Evolutionary conservation across 1,140 invertebrate species (phyloP).

Genomic region (Rhagoletis pomonella): DNA sequence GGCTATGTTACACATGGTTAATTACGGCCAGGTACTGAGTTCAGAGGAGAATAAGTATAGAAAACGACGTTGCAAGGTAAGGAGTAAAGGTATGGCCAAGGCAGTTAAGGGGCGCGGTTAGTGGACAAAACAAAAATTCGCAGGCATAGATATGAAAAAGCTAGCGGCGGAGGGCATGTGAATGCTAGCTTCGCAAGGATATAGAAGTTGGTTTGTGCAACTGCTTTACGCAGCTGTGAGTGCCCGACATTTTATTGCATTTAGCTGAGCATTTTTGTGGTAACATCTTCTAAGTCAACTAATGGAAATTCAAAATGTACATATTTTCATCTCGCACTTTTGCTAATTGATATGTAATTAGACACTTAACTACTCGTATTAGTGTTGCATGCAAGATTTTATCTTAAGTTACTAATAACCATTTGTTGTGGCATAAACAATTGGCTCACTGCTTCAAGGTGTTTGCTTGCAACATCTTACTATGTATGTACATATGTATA

Average conservation of each 20-base stretch:
- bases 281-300: neutral
- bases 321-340: neutral
- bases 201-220: neutral
- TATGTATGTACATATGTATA: no score
- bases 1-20: slow-evolving; percentile 41
- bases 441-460: neutral
- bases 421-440: neutral
- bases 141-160: neutral
- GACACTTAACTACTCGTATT: slow-evolving; percentile 13
- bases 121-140: no score
- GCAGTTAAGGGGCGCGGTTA: neutral
- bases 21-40: slow-evolving; percentile 31
- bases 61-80: neutral
- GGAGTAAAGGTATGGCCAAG: neutral
- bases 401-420: slow-evolving; percentile 17
- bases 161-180: neutral
- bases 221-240: slow-evolving; percentile 4
- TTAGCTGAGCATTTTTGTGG: neutral
- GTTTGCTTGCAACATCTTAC: neutral
- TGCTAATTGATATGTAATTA: slow-evolving; percentile 49
- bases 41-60: neutral
- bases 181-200: neutral
- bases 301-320: slow-evolving; percentile 7
- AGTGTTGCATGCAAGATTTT: slow-evolving; percentile 29
- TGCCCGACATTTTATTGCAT: neutral